These are phyloP conservation scores for Anisognathus igniventris DNA, from an alignment of 2,797 vertebrate genomes.

Conservation along the genomic window DNA sequence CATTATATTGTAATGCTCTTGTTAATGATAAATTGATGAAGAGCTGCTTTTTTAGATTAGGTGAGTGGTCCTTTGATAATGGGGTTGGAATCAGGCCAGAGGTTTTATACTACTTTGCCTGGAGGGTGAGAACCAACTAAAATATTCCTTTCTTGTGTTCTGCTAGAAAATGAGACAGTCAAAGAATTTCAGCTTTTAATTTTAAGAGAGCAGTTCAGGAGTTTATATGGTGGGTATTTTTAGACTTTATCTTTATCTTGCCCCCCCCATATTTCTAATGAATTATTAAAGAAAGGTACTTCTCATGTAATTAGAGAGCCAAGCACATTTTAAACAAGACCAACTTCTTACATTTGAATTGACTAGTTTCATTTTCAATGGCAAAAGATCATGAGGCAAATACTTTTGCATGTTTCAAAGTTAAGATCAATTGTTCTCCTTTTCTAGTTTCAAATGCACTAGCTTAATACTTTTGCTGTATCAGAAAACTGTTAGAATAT, in stretches of 20 bases:
- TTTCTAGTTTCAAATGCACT: constrained; percentile 20
- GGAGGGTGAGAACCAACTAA: constrained; percentile 83
- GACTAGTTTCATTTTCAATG: constrained; percentile 39
- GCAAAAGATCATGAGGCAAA: constrained; percentile 61
- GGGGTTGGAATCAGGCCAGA: constrained; percentile 85
- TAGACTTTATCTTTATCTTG: constrained; percentile 1
- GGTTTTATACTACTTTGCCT: constrained; percentile 79
- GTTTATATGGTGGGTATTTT: constrained; percentile 37
- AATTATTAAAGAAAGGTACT: constrained; percentile 66
- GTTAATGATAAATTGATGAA: constrained; percentile 97
- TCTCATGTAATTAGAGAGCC: constrained; percentile 65
- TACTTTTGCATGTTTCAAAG: constrained; percentile 50
- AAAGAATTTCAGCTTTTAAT: constrained; percentile 68
- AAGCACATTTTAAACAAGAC: constrained; percentile 60
- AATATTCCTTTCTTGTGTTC: constrained; percentile 70
- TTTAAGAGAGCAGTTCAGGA: constrained; percentile 53
- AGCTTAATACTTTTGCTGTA: neutral
- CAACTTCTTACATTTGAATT: constrained; percentile 39
- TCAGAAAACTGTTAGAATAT: constrained; percentile 41
- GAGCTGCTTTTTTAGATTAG: constrained; percentile 87
- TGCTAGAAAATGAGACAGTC: constrained; percentile 60
- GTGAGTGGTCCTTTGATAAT: constrained; percentile 88
- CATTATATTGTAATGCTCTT: constrained; percentile 85
- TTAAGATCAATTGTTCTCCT: constrained; percentile 46
- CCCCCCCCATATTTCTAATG: constrained; percentile 40